Evolutionary conservation across 2,113 vertebrate genomes (phyloP).

Genomic region (Mirza zaza): DNA sequence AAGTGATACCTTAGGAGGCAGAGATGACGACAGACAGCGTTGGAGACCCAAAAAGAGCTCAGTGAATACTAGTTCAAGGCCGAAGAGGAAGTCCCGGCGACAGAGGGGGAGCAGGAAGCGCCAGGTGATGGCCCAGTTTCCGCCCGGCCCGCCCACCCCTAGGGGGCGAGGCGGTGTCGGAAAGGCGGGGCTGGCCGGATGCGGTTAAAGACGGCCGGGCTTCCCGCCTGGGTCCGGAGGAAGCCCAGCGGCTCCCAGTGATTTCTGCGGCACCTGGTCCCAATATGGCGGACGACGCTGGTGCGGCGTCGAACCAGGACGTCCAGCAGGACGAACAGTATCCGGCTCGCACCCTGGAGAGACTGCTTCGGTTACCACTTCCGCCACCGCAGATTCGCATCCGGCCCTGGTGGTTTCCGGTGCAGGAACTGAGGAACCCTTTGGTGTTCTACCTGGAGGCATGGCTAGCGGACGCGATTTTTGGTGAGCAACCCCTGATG

Average conservation of each 20-base stretch:
- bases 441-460: slow-evolving; percentile 49
- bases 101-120: background rate
- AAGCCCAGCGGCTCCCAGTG: accelerated
- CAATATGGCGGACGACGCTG: accelerated
- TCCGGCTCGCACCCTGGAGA: accelerated
- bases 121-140: accelerated
- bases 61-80: background rate
- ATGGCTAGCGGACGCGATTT: background rate
- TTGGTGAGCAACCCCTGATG: background rate
- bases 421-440: slow-evolving; percentile 27
- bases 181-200: background rate
- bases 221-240: too few species aligned
- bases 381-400: background rate
- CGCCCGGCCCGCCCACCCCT: accelerated
- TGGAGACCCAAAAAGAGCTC: background rate
- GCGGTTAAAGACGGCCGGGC: accelerated
- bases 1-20: accelerated
- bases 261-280: too few species aligned
- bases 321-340: accelerated
- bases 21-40: background rate
- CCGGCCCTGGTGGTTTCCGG: slow-evolving; percentile 60
- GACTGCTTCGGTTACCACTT: background rate
- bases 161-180: background rate
- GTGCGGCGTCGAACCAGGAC: too few species aligned
- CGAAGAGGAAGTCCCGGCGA: background rate